Evolutionary conservation across 2,113 vertebrate species (phyloP).

Genomic region (Vicugna pacos): DNA sequence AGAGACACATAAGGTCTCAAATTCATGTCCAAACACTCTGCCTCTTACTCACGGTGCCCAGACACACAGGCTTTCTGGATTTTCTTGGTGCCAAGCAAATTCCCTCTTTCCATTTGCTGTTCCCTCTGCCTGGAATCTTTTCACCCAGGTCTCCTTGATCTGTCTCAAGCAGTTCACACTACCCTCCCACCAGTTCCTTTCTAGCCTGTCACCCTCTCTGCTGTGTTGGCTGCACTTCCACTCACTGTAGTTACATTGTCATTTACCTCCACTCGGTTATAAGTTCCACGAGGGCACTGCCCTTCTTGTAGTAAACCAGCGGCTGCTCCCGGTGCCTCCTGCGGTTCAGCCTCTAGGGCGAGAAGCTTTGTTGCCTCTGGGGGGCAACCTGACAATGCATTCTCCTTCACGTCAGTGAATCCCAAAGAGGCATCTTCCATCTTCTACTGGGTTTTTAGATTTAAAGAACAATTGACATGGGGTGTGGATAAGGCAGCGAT

Average conservation of each 20-base stretch:
- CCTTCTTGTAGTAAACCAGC: background rate
- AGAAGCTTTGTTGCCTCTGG: background rate
- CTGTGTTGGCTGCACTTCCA: background rate
- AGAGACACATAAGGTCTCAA: background rate
- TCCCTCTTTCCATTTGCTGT: background rate
- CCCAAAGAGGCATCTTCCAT: background rate
- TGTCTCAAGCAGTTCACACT: background rate
- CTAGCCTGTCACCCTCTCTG: too few relatives aligned
- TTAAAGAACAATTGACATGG: background rate
- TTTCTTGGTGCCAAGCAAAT: background rate
- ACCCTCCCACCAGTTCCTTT: too few relatives aligned
- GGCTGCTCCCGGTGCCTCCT: background rate
- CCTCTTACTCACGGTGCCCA: background rate
- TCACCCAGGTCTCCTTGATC: background rate
- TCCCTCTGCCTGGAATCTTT: background rate
- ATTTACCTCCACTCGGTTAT: background rate
- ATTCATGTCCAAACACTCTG: background rate
- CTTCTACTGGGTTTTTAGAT: background rate
- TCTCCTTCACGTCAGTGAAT: background rate
- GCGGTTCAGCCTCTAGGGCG: background rate
- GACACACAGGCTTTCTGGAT: background rate
- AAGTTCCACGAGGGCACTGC: accelerated
- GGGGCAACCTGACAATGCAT: background rate
- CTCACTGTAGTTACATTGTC: background rate
- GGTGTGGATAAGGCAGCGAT: background rate